Conservation (phyloP, 1,140 invertebrate genomes). For the Heliconius eleuchia region DNA sequence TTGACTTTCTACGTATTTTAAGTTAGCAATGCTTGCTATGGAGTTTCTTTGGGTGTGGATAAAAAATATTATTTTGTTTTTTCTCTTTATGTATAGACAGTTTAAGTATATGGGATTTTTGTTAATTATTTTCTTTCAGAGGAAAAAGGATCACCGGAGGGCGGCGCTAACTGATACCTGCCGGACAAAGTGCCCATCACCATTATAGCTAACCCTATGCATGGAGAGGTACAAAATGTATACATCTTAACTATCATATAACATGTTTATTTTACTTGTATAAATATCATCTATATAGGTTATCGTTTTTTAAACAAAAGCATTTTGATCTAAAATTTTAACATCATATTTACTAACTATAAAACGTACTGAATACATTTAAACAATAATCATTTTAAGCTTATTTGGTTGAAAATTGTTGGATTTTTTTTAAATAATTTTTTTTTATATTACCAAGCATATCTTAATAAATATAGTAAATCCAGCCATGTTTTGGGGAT, state of each 20-base stretch:
- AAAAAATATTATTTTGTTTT: neutral
- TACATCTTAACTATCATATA: too few relatives aligned
- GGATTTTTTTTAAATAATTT: too few relatives aligned
- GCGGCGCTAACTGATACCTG: constrained; percentile 67
- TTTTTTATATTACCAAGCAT: neutral
- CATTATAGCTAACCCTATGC: constrained; percentile 75
- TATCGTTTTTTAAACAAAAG: too few relatives aligned
- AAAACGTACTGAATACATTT: too few relatives aligned
- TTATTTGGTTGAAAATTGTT: too few relatives aligned
- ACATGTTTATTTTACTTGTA: neutral
- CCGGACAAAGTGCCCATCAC: constrained; percentile 75
- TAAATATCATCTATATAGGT: too few relatives aligned
- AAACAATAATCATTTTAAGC: too few relatives aligned
- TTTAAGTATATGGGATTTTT: neutral
- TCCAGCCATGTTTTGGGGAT: neutral
- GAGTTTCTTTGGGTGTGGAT: too few relatives aligned
- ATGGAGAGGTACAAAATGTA: constrained; percentile 35
- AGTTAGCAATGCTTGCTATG: too few relatives aligned
- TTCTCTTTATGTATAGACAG: neutral
- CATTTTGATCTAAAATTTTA: too few relatives aligned
- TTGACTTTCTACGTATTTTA: too few relatives aligned
- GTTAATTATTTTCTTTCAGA: constrained; percentile 54
- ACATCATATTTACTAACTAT: too few relatives aligned
- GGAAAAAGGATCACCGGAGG: constrained; percentile 65
- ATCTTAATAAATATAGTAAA: neutral